These are phyloP conservation scores for Sardinella longiceps DNA, from an alignment of 2,797 vertebrate genomes.

Conservation along the genomic window DNA sequence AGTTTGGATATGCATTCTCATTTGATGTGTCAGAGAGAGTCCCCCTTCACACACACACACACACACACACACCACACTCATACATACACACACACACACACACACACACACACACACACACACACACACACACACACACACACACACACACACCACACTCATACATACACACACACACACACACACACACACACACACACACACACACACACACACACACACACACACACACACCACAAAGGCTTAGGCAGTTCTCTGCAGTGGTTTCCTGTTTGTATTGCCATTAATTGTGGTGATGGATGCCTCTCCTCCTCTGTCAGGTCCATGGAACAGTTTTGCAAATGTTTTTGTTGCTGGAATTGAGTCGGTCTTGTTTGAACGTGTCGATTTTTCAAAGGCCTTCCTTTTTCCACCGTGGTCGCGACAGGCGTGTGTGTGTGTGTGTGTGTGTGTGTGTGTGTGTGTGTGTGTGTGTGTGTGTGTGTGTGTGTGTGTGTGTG, in stretches of 20 bases:
- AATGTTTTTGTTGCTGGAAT: constrained; percentile 31
- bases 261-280: not conserved
- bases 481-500: not conserved
- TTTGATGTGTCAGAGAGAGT: not conserved
- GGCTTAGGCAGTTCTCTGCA: not conserved
- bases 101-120: not conserved
- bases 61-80: not conserved
- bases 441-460: not conserved
- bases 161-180: not conserved
- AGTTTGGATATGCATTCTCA: not conserved
- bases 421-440: not conserved
- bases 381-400: constrained; percentile 34
- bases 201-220: not conserved
- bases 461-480: not conserved
- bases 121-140: not conserved
- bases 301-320: constrained; percentile 31
- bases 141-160: not conserved
- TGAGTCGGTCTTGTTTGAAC: constrained; percentile 38
- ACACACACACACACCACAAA: not conserved
- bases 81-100: not conserved
- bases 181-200: not conserved
- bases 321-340: constrained; percentile 4
- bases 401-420: not conserved
- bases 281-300: constrained; percentile 24
- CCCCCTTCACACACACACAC: not conserved